Percentiles rank a stretch among this genome's conserved stretches.
These are phyloP conservation scores for Serripes groenlandicus DNA, from an alignment of 2,888 invertebrate genomes.

Conservation along the genomic window DNA sequence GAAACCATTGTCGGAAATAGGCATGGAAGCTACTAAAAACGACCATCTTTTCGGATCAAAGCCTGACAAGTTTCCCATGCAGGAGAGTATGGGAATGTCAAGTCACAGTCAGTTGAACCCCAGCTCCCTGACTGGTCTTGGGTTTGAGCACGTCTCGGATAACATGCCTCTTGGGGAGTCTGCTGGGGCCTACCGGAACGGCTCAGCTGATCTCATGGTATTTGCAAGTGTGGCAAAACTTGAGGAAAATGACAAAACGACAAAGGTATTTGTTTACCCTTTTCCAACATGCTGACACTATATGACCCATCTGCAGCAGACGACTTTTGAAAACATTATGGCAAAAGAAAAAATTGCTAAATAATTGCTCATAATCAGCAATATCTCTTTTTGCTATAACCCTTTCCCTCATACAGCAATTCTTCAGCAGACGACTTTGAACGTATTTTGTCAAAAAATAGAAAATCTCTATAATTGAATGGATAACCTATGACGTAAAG, in stretches of 20 bases:
- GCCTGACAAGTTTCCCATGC: slow-evolving; percentile 55
- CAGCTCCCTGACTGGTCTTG: slow-evolving; percentile 29
- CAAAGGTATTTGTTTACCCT: too few relatives aligned
- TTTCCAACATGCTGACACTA: too few relatives aligned
- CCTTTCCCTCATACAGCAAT: too few relatives aligned
- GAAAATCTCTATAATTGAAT: too few relatives aligned
- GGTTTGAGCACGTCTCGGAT: slow-evolving; percentile 41
- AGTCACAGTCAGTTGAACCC: slow-evolving; percentile 15
- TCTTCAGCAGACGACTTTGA: too few relatives aligned
- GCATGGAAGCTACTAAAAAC: not conserved
- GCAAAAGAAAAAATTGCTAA: too few relatives aligned
- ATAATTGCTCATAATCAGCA: too few relatives aligned
- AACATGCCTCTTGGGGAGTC: slow-evolving; percentile 36
- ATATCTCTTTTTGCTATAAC: too few relatives aligned
- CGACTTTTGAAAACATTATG: too few relatives aligned
- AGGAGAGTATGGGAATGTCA: slow-evolving; percentile 44
- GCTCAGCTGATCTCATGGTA: not conserved
- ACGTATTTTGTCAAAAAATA: too few relatives aligned
- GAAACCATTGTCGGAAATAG: not conserved
- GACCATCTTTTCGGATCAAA: not conserved
- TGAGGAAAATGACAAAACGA: slow-evolving; percentile 1
- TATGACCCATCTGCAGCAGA: too few relatives aligned
- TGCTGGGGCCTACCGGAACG: slow-evolving; percentile 1
- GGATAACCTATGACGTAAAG: too few relatives aligned
- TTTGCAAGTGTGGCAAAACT: slow-evolving; percentile 4